A percentile compares a stretch with the other conserved stretches of the same genome.
Conservation (phyloP, 2,113 vertebrate species). For the Telmatochromis sp. region DNA sequence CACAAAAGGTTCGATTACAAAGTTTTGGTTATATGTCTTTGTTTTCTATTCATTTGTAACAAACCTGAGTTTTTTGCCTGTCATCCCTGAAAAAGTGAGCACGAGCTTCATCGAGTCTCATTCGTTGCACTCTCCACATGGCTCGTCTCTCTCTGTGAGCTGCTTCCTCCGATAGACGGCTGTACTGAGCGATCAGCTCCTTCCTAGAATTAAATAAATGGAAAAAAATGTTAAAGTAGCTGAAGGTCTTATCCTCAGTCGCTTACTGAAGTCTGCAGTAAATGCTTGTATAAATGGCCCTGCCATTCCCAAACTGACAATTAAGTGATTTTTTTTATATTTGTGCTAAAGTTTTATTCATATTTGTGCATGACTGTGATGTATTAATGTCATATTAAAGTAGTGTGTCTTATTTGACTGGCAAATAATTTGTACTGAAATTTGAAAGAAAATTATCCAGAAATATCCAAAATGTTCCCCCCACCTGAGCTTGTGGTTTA, state of each 20-base stretch:
- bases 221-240: neutral
- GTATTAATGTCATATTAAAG: neutral
- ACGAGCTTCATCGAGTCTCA: conserved; percentile 75
- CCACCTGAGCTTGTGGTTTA: neutral
- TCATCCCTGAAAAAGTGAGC: conserved; percentile 77
- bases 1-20: neutral
- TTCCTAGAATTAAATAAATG: conserved; percentile 68
- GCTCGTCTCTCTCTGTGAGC: conserved; percentile 82
- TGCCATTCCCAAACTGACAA: neutral
- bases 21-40: neutral
- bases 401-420: neutral
- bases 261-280: neutral
- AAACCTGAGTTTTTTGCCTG: conserved; percentile 71
- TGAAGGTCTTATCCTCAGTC: neutral
- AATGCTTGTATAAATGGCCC: neutral
- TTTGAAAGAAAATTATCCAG: neutral
- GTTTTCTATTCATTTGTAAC: neutral
- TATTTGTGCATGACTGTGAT: neutral
- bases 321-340: neutral
- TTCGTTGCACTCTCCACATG: conserved; percentile 85
- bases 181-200: conserved; percentile 88
- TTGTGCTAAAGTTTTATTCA: neutral
- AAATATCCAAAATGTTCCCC: neutral
- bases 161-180: conserved; percentile 86
- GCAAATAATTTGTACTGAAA: neutral